Percentiles rank a stretch among this genome's conserved stretches.
phyloP scores from a whole-genome alignment of 2,797 vertebrate species.

The Sarcophilus harrisii region DNA sequence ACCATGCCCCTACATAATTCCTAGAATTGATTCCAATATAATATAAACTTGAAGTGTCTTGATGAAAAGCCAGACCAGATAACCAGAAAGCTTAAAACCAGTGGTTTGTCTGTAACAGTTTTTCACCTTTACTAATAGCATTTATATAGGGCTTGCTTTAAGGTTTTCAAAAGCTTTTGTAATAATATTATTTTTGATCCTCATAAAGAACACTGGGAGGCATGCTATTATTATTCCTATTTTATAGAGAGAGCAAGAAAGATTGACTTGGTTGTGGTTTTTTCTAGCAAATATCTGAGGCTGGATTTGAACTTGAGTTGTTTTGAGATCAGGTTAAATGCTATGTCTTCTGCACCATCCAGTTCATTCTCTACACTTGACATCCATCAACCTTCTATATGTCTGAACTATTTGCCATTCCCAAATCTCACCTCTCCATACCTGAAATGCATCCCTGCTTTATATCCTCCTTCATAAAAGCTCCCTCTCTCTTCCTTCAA shows the following conservation, averaged over 20 bases:
- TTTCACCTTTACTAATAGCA: background rate
- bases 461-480: background rate
- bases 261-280: background rate
- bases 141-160: background rate
- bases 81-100: too few relatives aligned
- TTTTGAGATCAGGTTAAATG: background rate
- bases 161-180: background rate
- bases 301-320: background rate
- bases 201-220: background rate
- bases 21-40: too few relatives aligned
- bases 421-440: background rate
- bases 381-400: too few relatives aligned
- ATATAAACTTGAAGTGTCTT: too few relatives aligned
- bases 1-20: too few relatives aligned
- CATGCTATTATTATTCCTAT: background rate
- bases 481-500: background rate
- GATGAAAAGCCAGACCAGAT: too few relatives aligned
- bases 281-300: background rate
- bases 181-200: background rate
- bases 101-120: too few relatives aligned
- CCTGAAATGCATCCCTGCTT: background rate
- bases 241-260: background rate
- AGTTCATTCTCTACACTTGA: background rate
- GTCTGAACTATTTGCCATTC: too few relatives aligned
- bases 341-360: background rate